Evolutionary conservation across 2,797 vertebrate genomes (phyloP).

Genomic region (Urosaurus nigricauda): DNA sequence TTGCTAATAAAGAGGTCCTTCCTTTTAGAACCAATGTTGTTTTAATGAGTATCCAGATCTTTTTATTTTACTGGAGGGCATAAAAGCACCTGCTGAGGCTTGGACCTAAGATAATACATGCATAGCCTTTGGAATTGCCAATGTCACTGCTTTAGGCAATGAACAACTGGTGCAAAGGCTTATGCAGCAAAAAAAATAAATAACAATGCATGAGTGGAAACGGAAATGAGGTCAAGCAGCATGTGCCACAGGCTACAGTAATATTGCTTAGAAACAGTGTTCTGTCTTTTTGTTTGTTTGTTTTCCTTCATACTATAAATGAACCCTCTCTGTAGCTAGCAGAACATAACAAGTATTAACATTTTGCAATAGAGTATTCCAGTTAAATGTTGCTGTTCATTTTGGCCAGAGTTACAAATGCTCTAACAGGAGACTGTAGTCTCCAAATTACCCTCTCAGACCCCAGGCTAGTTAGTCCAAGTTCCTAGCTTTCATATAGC

Average conservation of each 20-base stretch:
- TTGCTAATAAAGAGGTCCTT: constrained; percentile 26
- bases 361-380: background rate
- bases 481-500: too few species aligned
- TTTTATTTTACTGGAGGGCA: constrained; percentile 31
- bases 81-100: background rate
- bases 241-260: background rate
- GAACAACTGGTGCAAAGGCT: constrained; percentile 12
- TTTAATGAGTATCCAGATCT: constrained; percentile 21
- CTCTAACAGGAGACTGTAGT: background rate
- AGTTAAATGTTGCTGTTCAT: background rate
- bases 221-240: constrained; percentile 3
- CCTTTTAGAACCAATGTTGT: constrained; percentile 16
- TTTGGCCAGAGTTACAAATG: background rate
- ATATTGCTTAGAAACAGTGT: background rate
- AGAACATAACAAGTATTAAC: background rate
- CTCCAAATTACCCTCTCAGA: background rate
- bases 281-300: background rate
- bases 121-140: constrained; percentile 8
- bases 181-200: background rate
- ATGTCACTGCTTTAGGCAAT: background rate
- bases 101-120: constrained; percentile 19
- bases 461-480: too few species aligned
- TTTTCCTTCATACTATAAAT: background rate
- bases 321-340: background rate
- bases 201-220: background rate